A percentile compares a stretch with the other conserved stretches of the same genome.
Evolutionary conservation across 2,113 vertebrate genomes (phyloP).

Genomic region (Pyrgilauda ruficollis): DNA sequence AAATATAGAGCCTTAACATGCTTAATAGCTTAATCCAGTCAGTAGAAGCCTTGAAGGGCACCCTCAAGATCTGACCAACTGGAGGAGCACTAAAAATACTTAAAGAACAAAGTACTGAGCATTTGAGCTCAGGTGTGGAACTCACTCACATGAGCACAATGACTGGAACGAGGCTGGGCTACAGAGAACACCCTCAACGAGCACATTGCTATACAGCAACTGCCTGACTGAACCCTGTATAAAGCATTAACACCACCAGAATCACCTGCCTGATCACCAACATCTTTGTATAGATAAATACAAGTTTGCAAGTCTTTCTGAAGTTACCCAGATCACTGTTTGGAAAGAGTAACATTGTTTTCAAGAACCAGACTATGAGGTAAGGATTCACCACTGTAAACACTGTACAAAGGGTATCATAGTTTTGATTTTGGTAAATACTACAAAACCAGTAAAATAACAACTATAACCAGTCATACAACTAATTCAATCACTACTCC

Average conservation of each 20-base stretch:
- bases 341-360: background rate
- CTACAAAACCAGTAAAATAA: background rate
- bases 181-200: background rate
- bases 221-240: background rate
- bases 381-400: background rate
- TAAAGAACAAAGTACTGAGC: background rate
- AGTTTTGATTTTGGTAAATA: background rate
- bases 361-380: background rate
- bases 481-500: background rate
- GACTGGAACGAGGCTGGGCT: too few relatives aligned
- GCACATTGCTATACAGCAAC: background rate
- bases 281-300: background rate
- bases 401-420: fast-evolving
- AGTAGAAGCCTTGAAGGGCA: background rate
- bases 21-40: background rate
- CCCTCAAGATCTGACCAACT: background rate
- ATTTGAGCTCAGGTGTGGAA: background rate
- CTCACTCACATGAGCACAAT: fast-evolving
- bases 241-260: background rate
- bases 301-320: background rate
- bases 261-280: background rate
- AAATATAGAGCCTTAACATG: background rate
- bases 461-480: background rate
- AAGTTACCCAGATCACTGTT: background rate
- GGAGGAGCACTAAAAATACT: background rate